Base-by-base conservation (phyloP, 1,140 invertebrate species). In the Maconellicoccus hirsutus region DNA sequence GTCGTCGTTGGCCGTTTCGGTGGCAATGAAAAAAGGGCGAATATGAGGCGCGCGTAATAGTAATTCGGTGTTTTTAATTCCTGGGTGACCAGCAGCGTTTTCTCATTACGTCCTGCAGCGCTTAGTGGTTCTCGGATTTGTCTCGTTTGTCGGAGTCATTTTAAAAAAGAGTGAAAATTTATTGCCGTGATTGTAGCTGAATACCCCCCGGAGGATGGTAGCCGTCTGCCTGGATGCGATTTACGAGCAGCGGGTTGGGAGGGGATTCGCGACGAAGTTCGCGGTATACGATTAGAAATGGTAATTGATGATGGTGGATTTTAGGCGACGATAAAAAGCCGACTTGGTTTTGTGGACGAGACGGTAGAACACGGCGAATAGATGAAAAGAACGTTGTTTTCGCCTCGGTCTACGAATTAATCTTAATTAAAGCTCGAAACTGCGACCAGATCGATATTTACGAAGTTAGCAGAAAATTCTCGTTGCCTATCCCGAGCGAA, bases 61-160 rank as follows among this genome's bases (percentile, higher is more conserved):
- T 52, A 52, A 52, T 52, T 52, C 42, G 42, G 42, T 52, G 42
- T 52, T 52, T 52, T 52, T 52, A 52, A 52, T 52, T 52, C 42
- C 42, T 52, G n/a, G n/a, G 42, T 52, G 42, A 52, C 42, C 42
- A 52, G 42, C 42, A 19, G 42, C 42, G 42, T 52, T 52, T 52
- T 52, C 42, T 52, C 42, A 52, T 52, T 52, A 52, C n/a, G n/a
- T 52, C 42, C 42, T 16, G 42, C 42, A 19, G 42, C 42, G 42
- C 29, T 16, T 52, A 19, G 12, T 19, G 42, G n/a, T 14, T 52
- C 16, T 52, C 10, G 42, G 42, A 52, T 52, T 52, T 52, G 42
- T 52, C 42, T 52, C 42, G 42, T 52, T 52, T 52, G 42, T 52
- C 42, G 42, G n/a, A 52, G 42, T 52, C 10, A 52, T 52, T 52